These are phyloP conservation scores for Muntiacus reevesi DNA, from an alignment of 2,113 vertebrate species.

Conservation along the genomic window DNA sequence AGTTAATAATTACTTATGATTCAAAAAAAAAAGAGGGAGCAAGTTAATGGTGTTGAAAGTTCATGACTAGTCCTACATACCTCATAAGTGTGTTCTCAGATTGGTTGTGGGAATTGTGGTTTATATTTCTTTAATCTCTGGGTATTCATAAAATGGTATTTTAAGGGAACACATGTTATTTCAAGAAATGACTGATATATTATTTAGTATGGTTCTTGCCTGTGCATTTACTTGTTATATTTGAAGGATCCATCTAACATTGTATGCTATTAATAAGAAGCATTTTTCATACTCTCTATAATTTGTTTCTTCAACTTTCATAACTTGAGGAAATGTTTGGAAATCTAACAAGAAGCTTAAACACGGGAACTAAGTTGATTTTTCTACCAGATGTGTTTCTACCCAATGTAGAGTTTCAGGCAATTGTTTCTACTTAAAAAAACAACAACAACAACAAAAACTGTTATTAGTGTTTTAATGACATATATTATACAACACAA, in stretches of 20 bases:
- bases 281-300: neutral
- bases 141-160: constrained; percentile 70
- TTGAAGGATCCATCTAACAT: constrained; percentile 28
- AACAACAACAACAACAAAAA: neutral
- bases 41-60: constrained; percentile 52
- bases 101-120: constrained; percentile 66
- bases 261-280: neutral
- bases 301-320: neutral
- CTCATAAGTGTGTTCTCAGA: constrained; percentile 60
- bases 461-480: neutral
- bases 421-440: neutral
- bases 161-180: constrained; percentile 70
- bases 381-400: neutral
- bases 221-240: constrained; percentile 44
- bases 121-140: constrained; percentile 72
- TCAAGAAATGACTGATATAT: constrained; percentile 49
- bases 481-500: neutral
- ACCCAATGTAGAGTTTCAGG: neutral
- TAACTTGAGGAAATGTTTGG: neutral
- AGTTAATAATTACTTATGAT: constrained; percentile 62
- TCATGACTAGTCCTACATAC: constrained; percentile 55
- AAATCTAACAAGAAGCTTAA: neutral
- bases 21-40: neutral
- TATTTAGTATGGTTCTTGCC: constrained; percentile 28
- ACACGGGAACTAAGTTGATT: neutral